Conservation (phyloP, 2,797 vertebrate genomes). For the Myotis planiceps region DNA sequence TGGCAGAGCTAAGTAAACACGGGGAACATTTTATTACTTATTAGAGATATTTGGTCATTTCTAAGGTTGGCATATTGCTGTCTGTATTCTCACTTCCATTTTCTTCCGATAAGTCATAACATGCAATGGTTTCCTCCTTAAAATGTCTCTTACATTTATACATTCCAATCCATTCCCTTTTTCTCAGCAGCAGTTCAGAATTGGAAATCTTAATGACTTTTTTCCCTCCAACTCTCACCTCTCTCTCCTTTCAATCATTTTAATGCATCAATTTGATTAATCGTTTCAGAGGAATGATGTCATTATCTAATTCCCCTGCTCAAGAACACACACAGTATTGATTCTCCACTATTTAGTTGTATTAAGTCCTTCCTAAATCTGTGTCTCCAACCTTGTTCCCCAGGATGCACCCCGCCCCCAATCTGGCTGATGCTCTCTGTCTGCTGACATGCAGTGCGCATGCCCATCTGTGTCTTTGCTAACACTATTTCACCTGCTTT, state of each 20-base stretch:
- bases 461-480: background rate
- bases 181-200: background rate
- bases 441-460: background rate
- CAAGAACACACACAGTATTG: background rate
- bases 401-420: accelerated
- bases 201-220: background rate
- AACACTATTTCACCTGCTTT: background rate
- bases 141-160: background rate
- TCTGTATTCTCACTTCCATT: conserved; percentile 53
- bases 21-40: conserved; percentile 63
- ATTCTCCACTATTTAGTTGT: background rate
- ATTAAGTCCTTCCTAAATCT: background rate
- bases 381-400: background rate
- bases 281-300: background rate
- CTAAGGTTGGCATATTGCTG: conserved; percentile 59
- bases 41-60: conserved; percentile 67
- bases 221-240: background rate
- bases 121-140: background rate
- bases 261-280: conserved; percentile 26
- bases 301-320: background rate
- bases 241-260: conserved; percentile 31
- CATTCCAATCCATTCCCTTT: background rate
- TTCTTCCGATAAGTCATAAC: conserved; percentile 16
- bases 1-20: conserved; percentile 63
- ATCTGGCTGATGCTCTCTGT: background rate